phyloP scores from a whole-genome alignment of 1,140 invertebrate genomes.

The Monomorium pharaonis region DNA sequence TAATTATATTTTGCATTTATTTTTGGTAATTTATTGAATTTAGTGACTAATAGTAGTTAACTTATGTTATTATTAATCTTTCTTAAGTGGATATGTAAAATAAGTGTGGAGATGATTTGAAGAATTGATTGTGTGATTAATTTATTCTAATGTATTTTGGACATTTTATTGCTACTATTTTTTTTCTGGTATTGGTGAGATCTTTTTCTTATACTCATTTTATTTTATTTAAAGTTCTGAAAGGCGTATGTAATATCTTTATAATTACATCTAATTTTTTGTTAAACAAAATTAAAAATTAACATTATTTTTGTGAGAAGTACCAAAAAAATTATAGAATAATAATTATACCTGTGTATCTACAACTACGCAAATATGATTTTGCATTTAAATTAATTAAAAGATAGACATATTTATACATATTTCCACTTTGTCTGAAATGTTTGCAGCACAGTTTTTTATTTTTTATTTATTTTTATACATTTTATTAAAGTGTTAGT shows the following conservation, averaged over 20 bases:
- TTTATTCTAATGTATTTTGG: conserved; percentile 4
- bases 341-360: neutral
- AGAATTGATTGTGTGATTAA: conserved; percentile 34
- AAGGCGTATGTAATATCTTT: neutral
- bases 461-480: neutral
- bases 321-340: neutral
- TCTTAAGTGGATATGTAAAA: neutral
- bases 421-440: neutral
- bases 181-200: conserved; percentile 58
- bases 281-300: neutral
- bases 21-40: conserved; percentile 39
- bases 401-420: too few relatives aligned
- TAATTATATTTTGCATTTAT: conserved; percentile 41
- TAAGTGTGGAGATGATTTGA: neutral
- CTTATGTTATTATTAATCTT: conserved; percentile 11
- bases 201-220: neutral
- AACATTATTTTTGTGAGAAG: conserved; percentile 42
- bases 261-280: neutral
- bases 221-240: neutral
- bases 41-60: conserved; percentile 62
- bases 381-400: neutral
- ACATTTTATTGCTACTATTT: conserved; percentile 33
- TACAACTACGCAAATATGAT: neutral
- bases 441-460: neutral
- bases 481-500: neutral